Base-by-base conservation (phyloP, 2,113 vertebrate genomes). In the Proterorhinus semilunaris region DNA sequence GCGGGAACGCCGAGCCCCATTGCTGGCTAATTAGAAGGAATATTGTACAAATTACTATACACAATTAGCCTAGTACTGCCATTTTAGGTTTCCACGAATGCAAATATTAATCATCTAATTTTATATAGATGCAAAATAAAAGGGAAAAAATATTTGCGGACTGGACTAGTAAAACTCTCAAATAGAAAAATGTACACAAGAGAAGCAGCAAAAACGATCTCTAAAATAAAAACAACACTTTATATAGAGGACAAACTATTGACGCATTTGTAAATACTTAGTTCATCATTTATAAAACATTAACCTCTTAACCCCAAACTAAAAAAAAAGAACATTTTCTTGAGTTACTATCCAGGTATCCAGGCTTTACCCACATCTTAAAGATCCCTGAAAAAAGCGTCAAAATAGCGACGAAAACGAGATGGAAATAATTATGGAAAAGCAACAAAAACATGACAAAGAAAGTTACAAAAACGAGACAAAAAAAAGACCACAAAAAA, bases 171-270 rank as follows among this genome's bases (percentile, higher is more conserved):
- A 61, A 61, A 90, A 80, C 84, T 92, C 87, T 91, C 83, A 87
- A 83, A 84, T 89, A 88, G 88, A 90, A 90, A 36, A 90, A 86
- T 86, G 62, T 91, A 89, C 88, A 91, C 78, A 87, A 79, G 82
- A 82, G 75, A 93, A 93, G 93, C 92, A 94, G 92, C 92, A 91
- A 89, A 91, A 81, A 36, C 27, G 4, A 36, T 36, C 27, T 36
- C 27, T 36, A 36, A 27, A 36, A 36, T 36, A 36, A 36, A 3
- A 36, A 36, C 4, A 65, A 69, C 53, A 65, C 21, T 67, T 67
- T 71, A 76, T 75, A 79, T 87, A 80, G 4, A 36, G 27, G 27
- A 36, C 27, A 36, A 36, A 5, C 27, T 36, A 5, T 36, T 36
- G 4, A 36, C 3, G 27, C 27, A 36, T 36, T 36, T 36, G 27